Base-by-base conservation (phyloP, 2,113 vertebrate species). In the Engraulis encrasicolus region DNA sequence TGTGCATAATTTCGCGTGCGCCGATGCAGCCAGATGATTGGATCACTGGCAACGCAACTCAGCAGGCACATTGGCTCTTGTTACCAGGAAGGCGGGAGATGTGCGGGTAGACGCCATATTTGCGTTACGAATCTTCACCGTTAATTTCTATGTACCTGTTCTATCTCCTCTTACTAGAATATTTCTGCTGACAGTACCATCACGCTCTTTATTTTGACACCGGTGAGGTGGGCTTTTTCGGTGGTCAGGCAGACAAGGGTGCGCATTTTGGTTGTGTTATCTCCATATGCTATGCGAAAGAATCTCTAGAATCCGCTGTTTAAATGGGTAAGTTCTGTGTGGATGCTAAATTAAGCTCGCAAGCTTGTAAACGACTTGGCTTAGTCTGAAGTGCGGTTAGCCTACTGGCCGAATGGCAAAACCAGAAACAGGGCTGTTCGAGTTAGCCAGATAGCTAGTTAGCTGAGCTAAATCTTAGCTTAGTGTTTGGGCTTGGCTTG, bases 141-240 rank as follows among this genome's bases (percentile, higher is more conserved):
- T n/a, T n/a, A n/a, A n/a, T n/a, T n/a, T n/a, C n/a, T n/a, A n/a
- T n/a, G n/a, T n/a, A n/a, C n/a, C n/a, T n/a, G n/a, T n/a, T n/a
- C n/a, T n/a, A n/a, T n/a, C n/a, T n/a, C n/a, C n/a, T n/a, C n/a
- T n/a, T n/a, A n/a, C n/a, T n/a, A n/a, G n/a, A n/a, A n/a, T n/a
- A n/a, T n/a, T n/a, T 27, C 23, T 31, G 34, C 66, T 74, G 66
- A 74, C 66, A 74, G 66, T 74, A 74, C 27, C 66, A 74, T 74
- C 66, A 74, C 66, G 66, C 12, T 74, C 66, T 74, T 74, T 74
- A 74, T 74, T 74, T 74, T 74, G 66, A 74, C 66, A 74, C 66
- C 66, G 66, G 66, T 34, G 66, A 74, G 66, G 66, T 74, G 66
- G 66, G 66, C 66, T 34, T 74, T 74, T 34, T 74, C 66, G 66